Conservation (phyloP, 2,113 vertebrate species). For the Smithornis capensis region DNA sequence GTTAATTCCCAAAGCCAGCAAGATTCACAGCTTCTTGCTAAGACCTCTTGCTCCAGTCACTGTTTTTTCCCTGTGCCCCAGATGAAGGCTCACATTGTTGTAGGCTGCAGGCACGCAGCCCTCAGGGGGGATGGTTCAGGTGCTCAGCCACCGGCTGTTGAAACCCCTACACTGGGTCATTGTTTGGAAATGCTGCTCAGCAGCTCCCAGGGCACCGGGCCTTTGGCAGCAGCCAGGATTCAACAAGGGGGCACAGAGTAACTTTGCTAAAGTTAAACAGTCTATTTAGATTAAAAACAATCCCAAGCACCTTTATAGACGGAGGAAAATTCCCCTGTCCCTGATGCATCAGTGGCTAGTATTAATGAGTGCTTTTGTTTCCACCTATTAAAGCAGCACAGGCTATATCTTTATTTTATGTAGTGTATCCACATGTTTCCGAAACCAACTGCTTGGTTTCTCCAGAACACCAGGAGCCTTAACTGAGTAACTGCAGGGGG, state of each 20-base stretch:
- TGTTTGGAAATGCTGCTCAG: background rate
- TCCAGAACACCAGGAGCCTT: slow-evolving; percentile 25
- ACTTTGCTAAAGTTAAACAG: slow-evolving; percentile 1
- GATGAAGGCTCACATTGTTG: slow-evolving; percentile 7
- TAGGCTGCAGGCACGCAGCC: background rate
- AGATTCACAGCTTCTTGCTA: background rate
- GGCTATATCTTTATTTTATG: background rate
- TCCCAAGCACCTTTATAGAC: slow-evolving; percentile 18
- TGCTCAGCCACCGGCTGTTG: background rate
- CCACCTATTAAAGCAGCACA: slow-evolving; percentile 21
- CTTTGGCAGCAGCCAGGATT: background rate
- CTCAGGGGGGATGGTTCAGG: background rate
- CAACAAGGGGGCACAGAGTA: slow-evolving; percentile 16
- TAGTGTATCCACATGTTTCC: background rate
- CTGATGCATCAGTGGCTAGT: slow-evolving; percentile 2
- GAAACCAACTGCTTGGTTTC: background rate
- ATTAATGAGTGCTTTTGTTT: slow-evolving; percentile 59
- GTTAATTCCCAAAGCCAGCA: background rate
- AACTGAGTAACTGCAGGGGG: background rate
- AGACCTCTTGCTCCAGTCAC: background rate
- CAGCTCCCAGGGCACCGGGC: background rate
- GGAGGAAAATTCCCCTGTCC: slow-evolving; percentile 7
- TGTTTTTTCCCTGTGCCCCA: background rate
- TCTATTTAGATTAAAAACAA: slow-evolving; percentile 48
- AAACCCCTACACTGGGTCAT: slow-evolving; percentile 11